A percentile compares a stretch with the other conserved stretches of the same genome.
Evolutionary conservation across 2,888 invertebrate species (phyloP).

Genomic region (Drosophila silvestris): DNA sequence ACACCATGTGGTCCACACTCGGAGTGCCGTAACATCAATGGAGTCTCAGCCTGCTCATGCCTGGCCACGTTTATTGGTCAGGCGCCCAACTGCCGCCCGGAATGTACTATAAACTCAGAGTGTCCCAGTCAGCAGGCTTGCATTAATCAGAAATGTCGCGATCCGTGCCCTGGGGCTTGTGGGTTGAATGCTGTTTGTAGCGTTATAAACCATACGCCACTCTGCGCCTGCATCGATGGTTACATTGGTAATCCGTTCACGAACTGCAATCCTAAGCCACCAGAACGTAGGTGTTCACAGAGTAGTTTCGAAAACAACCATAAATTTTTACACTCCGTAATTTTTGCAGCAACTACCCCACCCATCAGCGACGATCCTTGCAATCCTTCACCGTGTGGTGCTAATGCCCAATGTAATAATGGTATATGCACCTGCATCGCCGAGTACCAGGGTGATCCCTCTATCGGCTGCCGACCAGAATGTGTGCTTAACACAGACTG

Average conservation of each 20-base stretch:
- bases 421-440: conserved; percentile 89
- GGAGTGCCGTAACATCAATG: conserved; percentile 88
- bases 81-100: conserved; percentile 90
- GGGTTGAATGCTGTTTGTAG: conserved; percentile 88
- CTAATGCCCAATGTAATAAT: conserved; percentile 89
- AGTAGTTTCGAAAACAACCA: neutral
- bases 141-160: conserved; percentile 90
- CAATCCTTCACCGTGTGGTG: conserved; percentile 91
- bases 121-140: conserved; percentile 90
- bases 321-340: conserved; percentile 11
- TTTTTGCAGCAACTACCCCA: conserved; percentile 70
- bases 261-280: conserved; percentile 84
- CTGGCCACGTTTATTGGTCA: conserved; percentile 88
- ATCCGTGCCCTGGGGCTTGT: conserved; percentile 91
- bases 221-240: conserved; percentile 88
- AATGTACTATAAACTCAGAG: conserved; percentile 90
- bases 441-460: conserved; percentile 92
- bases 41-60: conserved; percentile 89
- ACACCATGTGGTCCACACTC: conserved; percentile 90
- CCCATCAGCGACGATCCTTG: conserved; percentile 87
- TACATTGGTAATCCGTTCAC: conserved; percentile 87
- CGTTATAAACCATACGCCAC: conserved; percentile 89
- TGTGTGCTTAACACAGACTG: conserved; percentile 92
- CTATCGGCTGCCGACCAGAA: conserved; percentile 91
- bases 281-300: conserved; percentile 74